Conservation (phyloP, 1,140 invertebrate genomes). For the Drosophila ogumai region DNA sequence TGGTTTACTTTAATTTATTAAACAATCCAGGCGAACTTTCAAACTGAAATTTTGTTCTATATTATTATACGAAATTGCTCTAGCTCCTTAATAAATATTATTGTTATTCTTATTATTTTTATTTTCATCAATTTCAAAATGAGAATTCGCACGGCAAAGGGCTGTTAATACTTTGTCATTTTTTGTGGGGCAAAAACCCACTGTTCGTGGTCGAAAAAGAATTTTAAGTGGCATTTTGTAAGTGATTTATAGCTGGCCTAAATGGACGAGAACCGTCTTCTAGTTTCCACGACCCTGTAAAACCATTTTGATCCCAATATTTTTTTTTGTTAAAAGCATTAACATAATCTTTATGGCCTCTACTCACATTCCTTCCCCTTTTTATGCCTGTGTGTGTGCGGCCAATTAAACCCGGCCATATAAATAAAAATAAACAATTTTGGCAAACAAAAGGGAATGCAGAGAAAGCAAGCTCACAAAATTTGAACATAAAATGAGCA, state of each 20-base stretch:
- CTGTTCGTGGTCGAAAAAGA: not conserved
- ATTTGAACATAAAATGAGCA: conserved; percentile 72
- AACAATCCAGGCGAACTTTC: too few relatives aligned
- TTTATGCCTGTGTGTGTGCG: conserved; percentile 38
- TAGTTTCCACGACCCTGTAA: conserved; percentile 23
- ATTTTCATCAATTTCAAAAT: not conserved
- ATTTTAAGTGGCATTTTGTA: conserved; percentile 7
- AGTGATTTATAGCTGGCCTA: conserved; percentile 28
- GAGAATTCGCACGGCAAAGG: not conserved
- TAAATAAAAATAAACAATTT: conserved; percentile 80
- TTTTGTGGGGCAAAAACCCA: not conserved
- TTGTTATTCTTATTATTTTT: too few relatives aligned
- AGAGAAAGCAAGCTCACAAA: conserved; percentile 18
- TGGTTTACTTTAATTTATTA: too few relatives aligned
- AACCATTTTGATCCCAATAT: conserved; percentile 30
- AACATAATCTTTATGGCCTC: conserved; percentile 55
- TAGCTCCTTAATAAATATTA: not conserved
- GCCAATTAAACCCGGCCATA: conserved; percentile 75
- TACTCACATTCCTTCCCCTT: conserved; percentile 19
- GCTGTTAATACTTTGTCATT: not conserved
- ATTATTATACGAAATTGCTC: not conserved
- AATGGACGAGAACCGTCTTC: conserved; percentile 13
- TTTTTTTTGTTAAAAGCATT: conserved; percentile 37
- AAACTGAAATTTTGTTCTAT: too few relatives aligned
- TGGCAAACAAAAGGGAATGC: conserved; percentile 38